Base-by-base conservation (phyloP, 2,797 vertebrate species). In the Falco peregrinus region DNA sequence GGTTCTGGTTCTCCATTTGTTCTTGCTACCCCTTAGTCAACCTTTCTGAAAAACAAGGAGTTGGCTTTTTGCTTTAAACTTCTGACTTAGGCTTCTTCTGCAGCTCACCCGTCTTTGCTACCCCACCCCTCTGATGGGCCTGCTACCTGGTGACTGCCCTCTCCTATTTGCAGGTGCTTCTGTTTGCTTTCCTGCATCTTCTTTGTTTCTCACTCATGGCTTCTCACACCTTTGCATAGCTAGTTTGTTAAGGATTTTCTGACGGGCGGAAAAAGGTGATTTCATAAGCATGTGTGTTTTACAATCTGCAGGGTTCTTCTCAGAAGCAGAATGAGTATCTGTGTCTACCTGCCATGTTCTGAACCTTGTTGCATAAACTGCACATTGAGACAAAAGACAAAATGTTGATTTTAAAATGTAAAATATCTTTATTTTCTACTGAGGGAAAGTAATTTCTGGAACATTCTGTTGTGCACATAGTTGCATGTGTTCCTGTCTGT, bases 401-500 rank as follows among this genome's bases (percentile, higher is more conserved):
- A 64, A 45, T 9, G 9, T 41, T 84, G 15, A n/a, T 73, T 91
- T 65, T 69, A 74, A 54, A 56, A 41, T 54, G 9, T 54, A 12
- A 82, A 83, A 9, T 51, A 18, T 29, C 25, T 92, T 14, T 47
- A 2, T 35, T 43, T 70, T 53, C 17, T 68, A 0, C n/a, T 13
- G 50, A 57, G 48, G 21, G 11, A 43, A 75, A 6, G 13, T 64
- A 0, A 5, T 75, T 81, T 84, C 70, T 82, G 45, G 50, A 73
- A 41, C 37, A 5, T 53, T 68, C 39, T 65, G n/a, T 43, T 84
- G 9, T 33, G 13, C 19, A 2, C 20, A 5, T 33, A 57, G 45
- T 18, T 37, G 22, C 26, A 17, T 0, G 0, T 2, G 5, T 57
- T 75, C 25, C 74, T 88, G 20, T 16, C 11, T 25, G 9, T 25